Percentiles rank a stretch among this genome's conserved stretches.
phyloP scores from a whole-genome alignment of 2,113 vertebrate genomes.

The Anhinga anhinga region DNA sequence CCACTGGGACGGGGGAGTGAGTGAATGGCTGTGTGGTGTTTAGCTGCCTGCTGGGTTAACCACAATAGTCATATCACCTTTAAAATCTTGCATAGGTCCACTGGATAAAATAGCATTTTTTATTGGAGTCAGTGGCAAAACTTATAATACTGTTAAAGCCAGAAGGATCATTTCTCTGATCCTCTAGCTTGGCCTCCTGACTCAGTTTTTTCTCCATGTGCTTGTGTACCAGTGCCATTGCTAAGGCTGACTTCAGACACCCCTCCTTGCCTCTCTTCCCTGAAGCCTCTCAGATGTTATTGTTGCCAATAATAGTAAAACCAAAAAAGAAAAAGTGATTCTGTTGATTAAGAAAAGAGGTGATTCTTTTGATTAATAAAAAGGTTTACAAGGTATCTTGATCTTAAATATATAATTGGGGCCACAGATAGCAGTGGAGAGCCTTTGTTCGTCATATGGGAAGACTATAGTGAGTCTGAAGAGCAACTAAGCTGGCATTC shows the following conservation, averaged over 20 bases:
- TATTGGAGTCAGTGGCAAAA: background rate
- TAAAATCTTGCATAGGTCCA: background rate
- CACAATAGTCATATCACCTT: background rate
- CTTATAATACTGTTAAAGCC: background rate
- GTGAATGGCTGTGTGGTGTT: too few relatives aligned
- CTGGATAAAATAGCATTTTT: background rate
- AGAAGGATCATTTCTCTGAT: background rate
- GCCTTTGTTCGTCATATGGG: slow-evolving; percentile 35
- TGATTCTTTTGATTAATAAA: background rate
- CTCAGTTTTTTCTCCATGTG: rapidly evolving
- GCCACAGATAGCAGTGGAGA: background rate
- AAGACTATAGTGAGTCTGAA: slow-evolving; percentile 82
- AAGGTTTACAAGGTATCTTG: background rate
- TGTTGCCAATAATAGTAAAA: background rate
- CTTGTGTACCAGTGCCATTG: background rate
- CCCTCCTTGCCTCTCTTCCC: background rate
- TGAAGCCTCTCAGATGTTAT: background rate
- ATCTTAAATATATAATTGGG: background rate
- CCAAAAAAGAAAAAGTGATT: background rate
- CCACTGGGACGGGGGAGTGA: too few relatives aligned
- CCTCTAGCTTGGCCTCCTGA: background rate
- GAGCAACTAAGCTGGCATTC: slow-evolving; percentile 73
- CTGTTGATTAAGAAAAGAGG: background rate
- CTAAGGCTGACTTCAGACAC: background rate
- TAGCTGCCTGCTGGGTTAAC: too few relatives aligned